These are phyloP conservation scores for Steinernema hermaphroditum DNA, from an alignment of 2,888 invertebrate species.

Conservation along the genomic window DNA sequence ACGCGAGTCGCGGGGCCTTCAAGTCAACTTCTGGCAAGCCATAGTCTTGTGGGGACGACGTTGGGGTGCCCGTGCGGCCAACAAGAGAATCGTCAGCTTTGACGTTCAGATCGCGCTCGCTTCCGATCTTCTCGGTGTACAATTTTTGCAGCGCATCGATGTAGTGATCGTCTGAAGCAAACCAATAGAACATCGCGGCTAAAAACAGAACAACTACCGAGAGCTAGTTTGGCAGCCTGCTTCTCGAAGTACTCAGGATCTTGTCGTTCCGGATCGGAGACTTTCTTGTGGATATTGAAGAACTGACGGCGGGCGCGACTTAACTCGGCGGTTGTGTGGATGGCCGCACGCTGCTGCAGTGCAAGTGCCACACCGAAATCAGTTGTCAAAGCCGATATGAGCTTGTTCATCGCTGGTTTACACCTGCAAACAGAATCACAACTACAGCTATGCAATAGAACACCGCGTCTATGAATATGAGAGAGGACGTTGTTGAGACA, in stretches of 20 bases:
- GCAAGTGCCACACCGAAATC: constrained; percentile 1
- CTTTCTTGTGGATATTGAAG: constrained; percentile 62
- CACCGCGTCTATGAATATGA: too few species aligned
- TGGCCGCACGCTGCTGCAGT: neutral
- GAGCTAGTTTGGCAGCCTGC: constrained; percentile 54
- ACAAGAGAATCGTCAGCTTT: constrained; percentile 58
- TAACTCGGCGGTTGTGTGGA: constrained; percentile 27
- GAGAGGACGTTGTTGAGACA: too few species aligned
- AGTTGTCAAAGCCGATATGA: constrained; percentile 4
- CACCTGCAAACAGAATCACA: neutral
- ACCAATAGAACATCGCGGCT: neutral
- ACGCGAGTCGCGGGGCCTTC: constrained; percentile 49
- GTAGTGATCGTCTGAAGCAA: constrained; percentile 59
- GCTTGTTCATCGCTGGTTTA: constrained; percentile 17
- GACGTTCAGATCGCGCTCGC: constrained; percentile 60
- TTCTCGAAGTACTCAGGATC: constrained; percentile 64
- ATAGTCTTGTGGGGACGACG: constrained; percentile 39
- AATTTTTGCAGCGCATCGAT: constrained; percentile 58
- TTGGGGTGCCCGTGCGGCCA: constrained; percentile 29
- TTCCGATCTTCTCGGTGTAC: constrained; percentile 62
- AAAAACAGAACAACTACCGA: constrained; percentile 46
- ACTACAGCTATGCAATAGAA: too few species aligned
- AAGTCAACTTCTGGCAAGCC: constrained; percentile 60
- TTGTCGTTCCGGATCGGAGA: constrained; percentile 60
- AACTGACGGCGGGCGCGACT: constrained; percentile 42